phyloP scores from a whole-genome alignment of 2,797 vertebrate species.

The Coreius guichenoti region DNA sequence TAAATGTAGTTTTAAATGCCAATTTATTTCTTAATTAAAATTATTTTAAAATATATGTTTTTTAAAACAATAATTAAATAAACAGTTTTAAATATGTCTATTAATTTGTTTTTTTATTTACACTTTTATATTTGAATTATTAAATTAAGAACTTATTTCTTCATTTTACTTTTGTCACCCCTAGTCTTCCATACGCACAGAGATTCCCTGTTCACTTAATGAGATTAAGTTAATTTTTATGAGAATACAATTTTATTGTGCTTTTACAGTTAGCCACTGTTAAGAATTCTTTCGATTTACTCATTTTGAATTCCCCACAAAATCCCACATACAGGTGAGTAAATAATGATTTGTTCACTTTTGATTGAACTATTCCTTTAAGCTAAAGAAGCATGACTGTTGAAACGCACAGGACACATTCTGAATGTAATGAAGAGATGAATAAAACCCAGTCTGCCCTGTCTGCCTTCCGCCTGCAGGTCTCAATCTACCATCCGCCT shows the following conservation, averaged over 20 bases:
- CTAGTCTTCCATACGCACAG: too few relatives aligned
- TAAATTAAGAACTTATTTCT: neutral
- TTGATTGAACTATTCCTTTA: neutral
- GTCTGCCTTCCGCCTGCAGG: constrained; percentile 10
- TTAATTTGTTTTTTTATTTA: too few relatives aligned
- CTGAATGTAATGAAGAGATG: constrained; percentile 40
- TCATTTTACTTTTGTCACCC: neutral
- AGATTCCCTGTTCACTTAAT: neutral
- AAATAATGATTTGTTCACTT: neutral
- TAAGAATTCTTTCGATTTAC: neutral
- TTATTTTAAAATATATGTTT: neutral
- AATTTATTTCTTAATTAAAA: neutral
- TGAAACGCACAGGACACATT: neutral
- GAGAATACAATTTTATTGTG: neutral
- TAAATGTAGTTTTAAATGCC: neutral
- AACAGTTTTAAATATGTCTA: too few relatives aligned
- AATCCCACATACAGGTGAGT: neutral
- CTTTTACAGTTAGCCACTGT: neutral
- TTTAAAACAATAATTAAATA: neutral
- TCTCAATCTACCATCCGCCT: constrained; percentile 28
- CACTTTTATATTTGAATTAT: neutral
- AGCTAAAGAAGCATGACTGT: neutral
- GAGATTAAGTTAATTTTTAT: neutral
- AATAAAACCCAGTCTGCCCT: constrained; percentile 22
- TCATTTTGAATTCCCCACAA: neutral